phyloP scores from a whole-genome alignment of 2,888 invertebrate species.

The Hydrotaea diabolus region DNA sequence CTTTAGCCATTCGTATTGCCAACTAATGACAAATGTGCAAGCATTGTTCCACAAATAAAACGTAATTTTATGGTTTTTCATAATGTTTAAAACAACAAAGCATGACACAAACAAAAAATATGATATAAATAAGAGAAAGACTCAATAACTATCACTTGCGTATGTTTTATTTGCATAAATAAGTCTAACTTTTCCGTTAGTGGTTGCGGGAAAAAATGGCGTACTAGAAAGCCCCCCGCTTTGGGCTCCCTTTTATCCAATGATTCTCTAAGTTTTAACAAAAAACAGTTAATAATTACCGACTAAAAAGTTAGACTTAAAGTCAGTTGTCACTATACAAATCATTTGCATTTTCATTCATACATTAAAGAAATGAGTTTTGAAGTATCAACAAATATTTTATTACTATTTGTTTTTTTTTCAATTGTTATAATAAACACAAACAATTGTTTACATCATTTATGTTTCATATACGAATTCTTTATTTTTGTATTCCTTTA shows the following conservation, averaged over 20 bases:
- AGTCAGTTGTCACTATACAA: slow-evolving; percentile 54
- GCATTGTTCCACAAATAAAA: too few species aligned
- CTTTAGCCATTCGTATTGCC: too few species aligned
- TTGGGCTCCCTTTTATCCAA: too few species aligned
- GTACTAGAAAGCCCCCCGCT: too few species aligned
- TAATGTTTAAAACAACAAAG: neutral
- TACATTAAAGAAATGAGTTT: slow-evolving; percentile 6
- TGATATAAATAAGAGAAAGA: neutral
- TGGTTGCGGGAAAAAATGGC: too few species aligned
- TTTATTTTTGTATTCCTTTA: slow-evolving; percentile 55
- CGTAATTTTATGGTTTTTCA: too few species aligned
- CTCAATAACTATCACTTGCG: neutral
- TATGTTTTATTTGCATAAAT: neutral
- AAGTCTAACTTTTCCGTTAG: neutral
- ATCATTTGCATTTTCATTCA: slow-evolving; percentile 65
- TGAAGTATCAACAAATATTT: neutral
- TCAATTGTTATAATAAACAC: slow-evolving; percentile 40
- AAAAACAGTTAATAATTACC: too few species aligned
- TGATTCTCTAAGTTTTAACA: too few species aligned
- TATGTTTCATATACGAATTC: slow-evolving; percentile 63
- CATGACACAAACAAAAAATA: slow-evolving; percentile 1
- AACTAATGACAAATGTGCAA: too few species aligned
- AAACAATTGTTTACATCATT: slow-evolving; percentile 27
- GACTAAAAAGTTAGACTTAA: too few species aligned
- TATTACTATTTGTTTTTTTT: neutral